These are phyloP conservation scores for Cremastinae sp. DNA, from an alignment of 2,888 invertebrate genomes.

Conservation along the genomic window DNA sequence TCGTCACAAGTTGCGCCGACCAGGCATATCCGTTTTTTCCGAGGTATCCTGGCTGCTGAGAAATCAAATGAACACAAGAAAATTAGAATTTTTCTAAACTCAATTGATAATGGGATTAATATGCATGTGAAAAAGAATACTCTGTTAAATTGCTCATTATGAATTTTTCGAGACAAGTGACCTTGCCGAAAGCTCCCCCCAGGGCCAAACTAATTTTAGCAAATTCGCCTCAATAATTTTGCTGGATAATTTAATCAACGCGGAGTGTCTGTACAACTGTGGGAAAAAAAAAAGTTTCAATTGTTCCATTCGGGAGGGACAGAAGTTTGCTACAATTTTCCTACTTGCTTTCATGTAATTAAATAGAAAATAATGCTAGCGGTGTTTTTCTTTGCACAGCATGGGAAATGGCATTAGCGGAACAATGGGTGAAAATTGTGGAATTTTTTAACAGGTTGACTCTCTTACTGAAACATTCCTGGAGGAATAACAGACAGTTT, in stretches of 20 bases:
- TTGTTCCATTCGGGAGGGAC: conserved; percentile 34
- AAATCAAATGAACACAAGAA: conserved; percentile 55
- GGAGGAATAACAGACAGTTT: background rate
- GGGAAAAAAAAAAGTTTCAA: conserved; percentile 47
- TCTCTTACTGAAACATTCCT: background rate
- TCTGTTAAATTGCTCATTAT: background rate
- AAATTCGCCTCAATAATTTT: conserved; percentile 39
- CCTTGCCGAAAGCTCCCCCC: conserved; percentile 45
- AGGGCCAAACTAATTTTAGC: conserved; percentile 47
- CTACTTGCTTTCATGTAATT: conserved; percentile 17
- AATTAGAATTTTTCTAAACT: background rate
- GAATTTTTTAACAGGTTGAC: background rate
- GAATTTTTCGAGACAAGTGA: conserved; percentile 43
- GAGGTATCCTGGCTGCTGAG: conserved; percentile 75
- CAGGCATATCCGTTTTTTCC: conserved; percentile 84
- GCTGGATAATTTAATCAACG: conserved; percentile 44
- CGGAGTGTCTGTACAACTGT: conserved; percentile 27
- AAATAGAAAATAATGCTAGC: conserved; percentile 35
- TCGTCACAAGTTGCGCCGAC: conserved; percentile 83
- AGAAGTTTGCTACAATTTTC: conserved; percentile 37
- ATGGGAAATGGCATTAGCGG: conserved; percentile 37
- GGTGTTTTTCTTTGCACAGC: conserved; percentile 11
- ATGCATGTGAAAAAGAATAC: background rate
- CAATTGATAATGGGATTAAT: background rate
- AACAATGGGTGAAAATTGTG: conserved; percentile 44